Conservation (phyloP, 2,888 invertebrate species). For the Tenthredo mesomela region DNA sequence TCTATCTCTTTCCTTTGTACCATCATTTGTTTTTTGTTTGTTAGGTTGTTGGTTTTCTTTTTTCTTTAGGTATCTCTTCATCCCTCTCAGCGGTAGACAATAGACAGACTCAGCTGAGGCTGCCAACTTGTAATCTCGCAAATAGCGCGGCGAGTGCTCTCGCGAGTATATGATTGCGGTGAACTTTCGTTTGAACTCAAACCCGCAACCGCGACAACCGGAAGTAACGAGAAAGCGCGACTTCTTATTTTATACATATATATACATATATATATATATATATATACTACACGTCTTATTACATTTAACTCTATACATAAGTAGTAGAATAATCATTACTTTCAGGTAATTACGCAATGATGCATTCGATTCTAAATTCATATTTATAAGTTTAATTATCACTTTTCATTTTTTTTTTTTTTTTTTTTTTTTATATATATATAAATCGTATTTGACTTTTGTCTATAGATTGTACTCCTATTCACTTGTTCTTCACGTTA, state of each 20-base stretch:
- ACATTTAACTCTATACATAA: neutral
- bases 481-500: neutral
- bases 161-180: conserved; percentile 31
- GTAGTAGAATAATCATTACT: no score
- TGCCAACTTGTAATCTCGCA: conserved; percentile 42
- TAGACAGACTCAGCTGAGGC: neutral
- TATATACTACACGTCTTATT: no score
- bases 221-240: conserved; percentile 30
- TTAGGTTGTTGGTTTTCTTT: neutral
- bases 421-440: no score
- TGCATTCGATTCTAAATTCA: no score
- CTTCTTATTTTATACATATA: neutral
- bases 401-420: no score
- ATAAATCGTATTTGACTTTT: no score
- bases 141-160: conserved; percentile 22
- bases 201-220: conserved; percentile 32
- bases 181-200: conserved; percentile 43
- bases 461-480: neutral
- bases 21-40: neutral
- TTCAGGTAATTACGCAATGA: no score
- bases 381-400: no score
- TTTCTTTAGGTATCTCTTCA: neutral
- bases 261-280: no score
- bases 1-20: neutral
- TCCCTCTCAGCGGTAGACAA: conserved; percentile 30